phyloP scores from a whole-genome alignment of 2,797 vertebrate species.

The Paratrypauchen microcephalus region DNA sequence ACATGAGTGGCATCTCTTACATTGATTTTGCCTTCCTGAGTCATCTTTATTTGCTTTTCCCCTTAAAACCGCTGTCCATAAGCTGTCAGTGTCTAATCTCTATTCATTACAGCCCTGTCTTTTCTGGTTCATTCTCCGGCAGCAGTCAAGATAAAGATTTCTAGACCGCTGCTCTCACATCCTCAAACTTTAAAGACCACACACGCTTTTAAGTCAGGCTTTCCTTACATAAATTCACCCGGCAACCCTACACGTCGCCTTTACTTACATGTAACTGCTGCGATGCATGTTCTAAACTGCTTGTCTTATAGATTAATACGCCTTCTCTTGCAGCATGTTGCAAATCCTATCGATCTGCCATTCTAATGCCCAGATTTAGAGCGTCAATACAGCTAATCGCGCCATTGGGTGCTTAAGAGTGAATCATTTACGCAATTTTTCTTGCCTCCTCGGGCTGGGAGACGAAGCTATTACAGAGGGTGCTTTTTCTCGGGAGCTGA shows the following conservation, averaged over 20 bases:
- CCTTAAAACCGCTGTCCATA: not conserved
- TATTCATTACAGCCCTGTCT: not conserved
- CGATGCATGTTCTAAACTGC: conserved; percentile 22
- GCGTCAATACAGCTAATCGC: conserved; percentile 51
- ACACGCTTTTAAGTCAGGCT: not conserved
- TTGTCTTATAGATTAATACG: conserved; percentile 30
- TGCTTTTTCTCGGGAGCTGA: conserved; percentile 26
- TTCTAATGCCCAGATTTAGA: conserved; percentile 34
- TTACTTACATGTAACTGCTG: not conserved
- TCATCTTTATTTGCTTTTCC: not conserved
- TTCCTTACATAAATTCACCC: not conserved
- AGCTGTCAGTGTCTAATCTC: conserved; percentile 7
- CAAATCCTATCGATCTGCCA: conserved; percentile 43
- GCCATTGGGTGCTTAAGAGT: conserved; percentile 44
- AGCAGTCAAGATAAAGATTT: not conserved
- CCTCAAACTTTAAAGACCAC: not conserved
- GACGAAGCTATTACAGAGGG: conserved; percentile 20
- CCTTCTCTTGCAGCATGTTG: conserved; percentile 21
- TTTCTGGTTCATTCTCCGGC: not conserved
- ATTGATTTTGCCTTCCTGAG: not conserved
- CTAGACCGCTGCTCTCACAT: not conserved
- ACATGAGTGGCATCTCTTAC: not conserved
- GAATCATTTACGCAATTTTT: conserved; percentile 38
- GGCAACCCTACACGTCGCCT: not conserved
- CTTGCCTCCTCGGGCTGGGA: conserved; percentile 11